Evolutionary conservation across 2,797 vertebrate genomes (phyloP).

Genomic region (Argya squamiceps): DNA sequence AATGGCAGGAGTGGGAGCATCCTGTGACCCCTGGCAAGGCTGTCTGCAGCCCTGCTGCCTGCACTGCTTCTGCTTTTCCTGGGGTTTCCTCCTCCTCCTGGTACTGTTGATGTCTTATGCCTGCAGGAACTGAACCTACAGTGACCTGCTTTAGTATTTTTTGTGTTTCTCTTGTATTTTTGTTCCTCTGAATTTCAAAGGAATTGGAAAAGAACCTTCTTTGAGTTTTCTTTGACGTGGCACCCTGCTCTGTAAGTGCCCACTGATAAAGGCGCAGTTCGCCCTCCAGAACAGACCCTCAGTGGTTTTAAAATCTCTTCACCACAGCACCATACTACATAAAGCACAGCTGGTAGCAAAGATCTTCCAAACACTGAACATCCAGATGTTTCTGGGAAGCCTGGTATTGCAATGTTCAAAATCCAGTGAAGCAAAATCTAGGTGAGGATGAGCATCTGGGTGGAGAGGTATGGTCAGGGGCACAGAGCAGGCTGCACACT

Average conservation of each 20-base stretch:
- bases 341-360: neutral
- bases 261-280: neutral
- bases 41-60: neutral
- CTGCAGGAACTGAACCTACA: neutral
- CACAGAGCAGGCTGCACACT: neutral
- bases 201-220: neutral
- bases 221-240: neutral
- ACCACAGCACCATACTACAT: too few species aligned
- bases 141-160: neutral
- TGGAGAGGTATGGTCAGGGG: fast-evolving
- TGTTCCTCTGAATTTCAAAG: neutral
- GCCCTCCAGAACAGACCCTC: neutral
- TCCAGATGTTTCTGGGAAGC: neutral
- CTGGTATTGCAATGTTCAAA: neutral
- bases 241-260: fast-evolving
- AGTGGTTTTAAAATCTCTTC: neutral
- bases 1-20: neutral
- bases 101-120: neutral
- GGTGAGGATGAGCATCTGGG: neutral
- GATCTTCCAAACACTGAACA: fast-evolving
- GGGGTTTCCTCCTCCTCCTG: neutral
- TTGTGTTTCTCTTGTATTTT: neutral
- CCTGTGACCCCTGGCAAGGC: fast-evolving
- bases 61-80: neutral
- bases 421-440: neutral